Evolutionary conservation across 2,888 invertebrate species (phyloP).

Genomic region (Heliconius sara): DNA sequence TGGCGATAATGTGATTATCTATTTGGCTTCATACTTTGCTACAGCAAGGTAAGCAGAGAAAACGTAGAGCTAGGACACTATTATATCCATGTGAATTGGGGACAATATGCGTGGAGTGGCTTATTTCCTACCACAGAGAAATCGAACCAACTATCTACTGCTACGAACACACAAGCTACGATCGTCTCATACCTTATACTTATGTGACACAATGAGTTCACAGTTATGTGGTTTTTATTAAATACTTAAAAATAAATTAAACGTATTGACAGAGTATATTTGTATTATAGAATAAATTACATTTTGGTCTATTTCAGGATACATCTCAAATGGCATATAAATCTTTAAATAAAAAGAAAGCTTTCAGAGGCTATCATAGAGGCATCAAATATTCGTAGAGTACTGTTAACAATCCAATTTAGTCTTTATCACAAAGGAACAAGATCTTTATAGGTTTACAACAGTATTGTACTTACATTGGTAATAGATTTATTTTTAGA

Average conservation of each 20-base stretch:
- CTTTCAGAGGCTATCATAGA: background rate
- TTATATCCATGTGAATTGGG: background rate
- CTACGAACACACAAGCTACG: background rate
- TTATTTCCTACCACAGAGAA: background rate
- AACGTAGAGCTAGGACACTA: no score
- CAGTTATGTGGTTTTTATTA: background rate
- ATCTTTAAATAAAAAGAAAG: background rate
- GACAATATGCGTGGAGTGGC: background rate
- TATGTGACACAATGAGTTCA: background rate
- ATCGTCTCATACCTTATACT: background rate
- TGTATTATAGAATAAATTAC: background rate
- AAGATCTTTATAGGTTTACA: constrained; percentile 37
- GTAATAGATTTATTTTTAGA: constrained; percentile 43
- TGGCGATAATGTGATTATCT: background rate
- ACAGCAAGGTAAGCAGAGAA: background rate
- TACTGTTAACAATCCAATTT: constrained; percentile 16
- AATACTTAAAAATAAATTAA: background rate
- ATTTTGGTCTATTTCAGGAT: background rate
- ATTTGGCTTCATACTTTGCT: background rate
- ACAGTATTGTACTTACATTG: constrained; percentile 42
- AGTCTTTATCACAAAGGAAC: constrained; percentile 39
- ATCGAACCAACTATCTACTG: background rate
- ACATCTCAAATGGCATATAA: background rate
- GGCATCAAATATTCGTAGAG: background rate
- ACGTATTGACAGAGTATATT: background rate